These are phyloP conservation scores for Leptocoma aspasia DNA, from an alignment of 2,113 vertebrate species.

Conservation along the genomic window DNA sequence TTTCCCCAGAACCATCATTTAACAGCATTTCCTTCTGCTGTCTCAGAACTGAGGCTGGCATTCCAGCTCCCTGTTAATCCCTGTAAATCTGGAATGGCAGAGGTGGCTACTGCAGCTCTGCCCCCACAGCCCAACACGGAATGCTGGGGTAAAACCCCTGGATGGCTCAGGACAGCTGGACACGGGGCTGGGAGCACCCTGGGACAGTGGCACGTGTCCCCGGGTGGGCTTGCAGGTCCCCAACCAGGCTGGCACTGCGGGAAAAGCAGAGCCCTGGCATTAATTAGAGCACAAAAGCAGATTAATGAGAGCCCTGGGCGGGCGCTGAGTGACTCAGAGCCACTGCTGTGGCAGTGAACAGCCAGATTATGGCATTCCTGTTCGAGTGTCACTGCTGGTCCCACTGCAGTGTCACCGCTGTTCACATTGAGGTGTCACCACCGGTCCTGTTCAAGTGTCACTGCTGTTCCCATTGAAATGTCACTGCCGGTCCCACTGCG, in stretches of 20 bases:
- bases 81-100: not conserved
- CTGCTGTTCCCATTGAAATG: not conserved
- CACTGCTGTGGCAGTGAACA: rapidly evolving
- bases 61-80: not conserved
- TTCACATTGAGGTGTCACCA: rapidly evolving
- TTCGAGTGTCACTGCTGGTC: rapidly evolving
- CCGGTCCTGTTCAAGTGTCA: rapidly evolving
- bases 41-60: rapidly evolving
- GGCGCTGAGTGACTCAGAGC: rapidly evolving
- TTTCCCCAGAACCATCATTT: too few relatives aligned
- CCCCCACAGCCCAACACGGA: too few relatives aligned
- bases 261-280: not conserved
- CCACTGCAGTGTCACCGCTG: not conserved
- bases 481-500: not conserved
- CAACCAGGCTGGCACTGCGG: rapidly evolving
- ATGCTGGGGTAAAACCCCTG: not conserved
- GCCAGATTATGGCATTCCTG: rapidly evolving
- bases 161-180: not conserved
- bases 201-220: not conserved
- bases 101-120: not conserved
- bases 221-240: not conserved
- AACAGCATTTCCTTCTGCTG: rapidly evolving
- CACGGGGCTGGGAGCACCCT: not conserved
- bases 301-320: not conserved
- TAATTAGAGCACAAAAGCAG: rapidly evolving